phyloP scores from a whole-genome alignment of 2,113 vertebrate species.

The Megatriorchis doriae region DNA sequence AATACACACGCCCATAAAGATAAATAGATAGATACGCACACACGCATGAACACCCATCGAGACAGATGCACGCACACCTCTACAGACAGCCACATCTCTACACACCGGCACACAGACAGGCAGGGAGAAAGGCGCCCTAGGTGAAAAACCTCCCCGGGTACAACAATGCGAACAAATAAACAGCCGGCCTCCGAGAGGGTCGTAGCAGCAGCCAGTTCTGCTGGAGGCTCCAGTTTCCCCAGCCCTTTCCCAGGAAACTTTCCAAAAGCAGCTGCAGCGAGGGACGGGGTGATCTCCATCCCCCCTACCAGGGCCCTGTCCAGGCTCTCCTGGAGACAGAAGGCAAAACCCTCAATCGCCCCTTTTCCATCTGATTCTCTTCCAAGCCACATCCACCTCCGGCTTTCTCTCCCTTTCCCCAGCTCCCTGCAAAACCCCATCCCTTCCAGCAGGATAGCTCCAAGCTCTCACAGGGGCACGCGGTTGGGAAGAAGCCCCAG shows the following conservation, averaged over 20 bases:
- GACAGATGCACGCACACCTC: not conserved
- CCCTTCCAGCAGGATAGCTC: not conserved
- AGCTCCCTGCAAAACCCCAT: not conserved
- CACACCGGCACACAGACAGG: not conserved
- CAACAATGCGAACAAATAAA: not conserved
- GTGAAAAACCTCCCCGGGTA: not conserved
- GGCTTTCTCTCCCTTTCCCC: not conserved
- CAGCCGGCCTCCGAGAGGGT: not conserved
- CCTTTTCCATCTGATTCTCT: not conserved
- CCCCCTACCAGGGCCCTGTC: not conserved
- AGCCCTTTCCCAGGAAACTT: not conserved
- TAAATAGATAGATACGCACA: not conserved
- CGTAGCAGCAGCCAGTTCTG: not conserved
- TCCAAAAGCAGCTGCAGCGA: not conserved
- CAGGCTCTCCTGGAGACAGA: not conserved
- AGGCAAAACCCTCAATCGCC: not conserved
- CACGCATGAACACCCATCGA: not conserved
- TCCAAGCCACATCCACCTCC: not conserved
- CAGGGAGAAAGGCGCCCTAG: not conserved
- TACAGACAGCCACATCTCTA: fast-evolving
- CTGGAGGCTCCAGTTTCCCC: not conserved
- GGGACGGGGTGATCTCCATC: not conserved
- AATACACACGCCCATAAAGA: not conserved
- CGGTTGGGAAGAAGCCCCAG: not conserved
- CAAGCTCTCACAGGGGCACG: not conserved